Base-by-base conservation (phyloP, 2,113 vertebrate genomes). In the Melanocharis versteri region DNA sequence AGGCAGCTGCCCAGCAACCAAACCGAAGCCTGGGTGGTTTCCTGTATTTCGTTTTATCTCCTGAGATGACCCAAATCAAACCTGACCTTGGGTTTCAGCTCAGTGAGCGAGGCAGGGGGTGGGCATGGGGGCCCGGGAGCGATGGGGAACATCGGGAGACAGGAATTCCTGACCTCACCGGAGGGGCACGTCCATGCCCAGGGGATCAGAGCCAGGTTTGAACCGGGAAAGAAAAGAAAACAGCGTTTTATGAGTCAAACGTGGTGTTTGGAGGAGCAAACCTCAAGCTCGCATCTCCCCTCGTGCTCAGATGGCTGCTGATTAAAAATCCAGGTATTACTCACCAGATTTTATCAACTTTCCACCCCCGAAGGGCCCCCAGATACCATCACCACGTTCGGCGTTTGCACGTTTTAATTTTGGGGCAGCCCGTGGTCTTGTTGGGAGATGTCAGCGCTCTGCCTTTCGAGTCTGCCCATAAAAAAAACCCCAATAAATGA, bases 71-170 rank as follows among this genome's bases (percentile, higher is more conserved):
- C 68, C 62, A 27, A 15, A 18, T 18, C 14, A 24, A 24, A 8
- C 19, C 3, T 30, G 28, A 1, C 27, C 20, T 11, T 9, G 83
- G 47, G 56, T 47, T 30, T 1, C 22, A 40, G 33, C 42, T 57
- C 51, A 3, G 6, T 16, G n/a, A 4, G 1, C 1, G 0, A 6
- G 54, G 71, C 27, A 15, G 33, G 8, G 15, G 21, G 4, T 1
- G 47, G n/a, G 56, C 15, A 8, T 18, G 0, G 26, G 4, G 44
- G 24, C 45, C 40, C 60, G 90, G 83, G 58, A 53, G 47, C 2
- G 39, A 20, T 1, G 1, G 28, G 0, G 20, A 66, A 3, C 31
- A 3, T 5, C 6, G 42, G 5, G 31, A 77, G 72, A 4, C 54
- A 14, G 69, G 54, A 53, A n/a, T 48, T 73, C 79, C 68, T 76